Evolutionary conservation across 2,888 invertebrate species (phyloP).

Genomic region (Eustalomyia histrio): DNA sequence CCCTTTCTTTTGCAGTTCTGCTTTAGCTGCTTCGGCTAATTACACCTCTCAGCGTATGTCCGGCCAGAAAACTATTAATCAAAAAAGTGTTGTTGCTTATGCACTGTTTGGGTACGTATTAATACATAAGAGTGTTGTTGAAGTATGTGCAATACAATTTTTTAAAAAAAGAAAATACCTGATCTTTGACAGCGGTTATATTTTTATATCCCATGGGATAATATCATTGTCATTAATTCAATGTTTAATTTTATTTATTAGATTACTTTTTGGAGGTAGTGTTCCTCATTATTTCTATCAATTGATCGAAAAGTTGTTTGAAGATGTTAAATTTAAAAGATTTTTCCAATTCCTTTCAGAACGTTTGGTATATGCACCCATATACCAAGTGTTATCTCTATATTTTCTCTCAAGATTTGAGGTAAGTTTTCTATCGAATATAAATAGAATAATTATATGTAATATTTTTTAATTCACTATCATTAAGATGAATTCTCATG

Average conservation of each 20-base stretch:
- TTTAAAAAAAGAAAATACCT: no score
- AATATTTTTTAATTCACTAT: no score
- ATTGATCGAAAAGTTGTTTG: slow-evolving; percentile 82
- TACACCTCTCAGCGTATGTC: slow-evolving; percentile 86
- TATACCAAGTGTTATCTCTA: slow-evolving; percentile 86
- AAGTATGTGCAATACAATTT: no score
- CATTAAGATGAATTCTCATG: slow-evolving; percentile 84
- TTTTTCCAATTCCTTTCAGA: slow-evolving; percentile 85
- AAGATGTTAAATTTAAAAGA: slow-evolving; percentile 81
- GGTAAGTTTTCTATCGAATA: slow-evolving; percentile 73
- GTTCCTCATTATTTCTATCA: slow-evolving; percentile 89
- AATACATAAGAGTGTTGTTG: no score
- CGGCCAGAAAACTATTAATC: slow-evolving; percentile 83
- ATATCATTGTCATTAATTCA: background rate
- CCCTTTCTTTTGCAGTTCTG: slow-evolving; percentile 82
- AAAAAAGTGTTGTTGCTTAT: slow-evolving; percentile 86
- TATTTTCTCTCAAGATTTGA: slow-evolving; percentile 88
- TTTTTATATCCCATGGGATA: no score
- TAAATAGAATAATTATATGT: background rate
- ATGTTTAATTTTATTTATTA: slow-evolving; percentile 71
- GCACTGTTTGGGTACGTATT: slow-evolving; percentile 87
- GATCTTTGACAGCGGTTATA: no score
- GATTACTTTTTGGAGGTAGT: slow-evolving; percentile 89
- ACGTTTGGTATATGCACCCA: slow-evolving; percentile 85
- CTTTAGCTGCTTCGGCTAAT: slow-evolving; percentile 87